phyloP scores from a whole-genome alignment of 2,113 vertebrate species.

The Machaerirhynchus nigripectus region DNA sequence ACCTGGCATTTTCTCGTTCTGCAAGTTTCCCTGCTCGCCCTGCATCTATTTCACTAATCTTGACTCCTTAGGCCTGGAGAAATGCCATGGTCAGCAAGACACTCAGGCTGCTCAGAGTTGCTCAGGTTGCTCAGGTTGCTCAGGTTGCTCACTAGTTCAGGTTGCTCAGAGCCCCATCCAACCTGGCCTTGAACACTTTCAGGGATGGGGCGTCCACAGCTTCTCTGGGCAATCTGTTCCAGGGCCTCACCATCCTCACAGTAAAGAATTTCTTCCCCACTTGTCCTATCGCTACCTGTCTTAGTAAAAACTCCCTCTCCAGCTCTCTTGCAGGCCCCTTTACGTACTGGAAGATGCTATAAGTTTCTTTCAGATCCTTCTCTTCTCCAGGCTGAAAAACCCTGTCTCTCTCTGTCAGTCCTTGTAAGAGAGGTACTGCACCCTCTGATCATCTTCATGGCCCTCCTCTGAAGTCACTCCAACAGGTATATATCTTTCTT shows the following conservation, averaged over 20 bases:
- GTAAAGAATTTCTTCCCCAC: neutral
- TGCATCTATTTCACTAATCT: neutral
- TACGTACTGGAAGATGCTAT: neutral
- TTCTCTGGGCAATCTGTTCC: neutral
- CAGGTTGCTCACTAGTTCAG: neutral
- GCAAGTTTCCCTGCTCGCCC: rapidly evolving
- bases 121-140: neutral
- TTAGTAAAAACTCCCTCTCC: neutral
- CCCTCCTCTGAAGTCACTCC: neutral
- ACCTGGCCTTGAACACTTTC: neutral
- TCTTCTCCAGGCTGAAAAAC: neutral
- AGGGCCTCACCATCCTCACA: neutral
- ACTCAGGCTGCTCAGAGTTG: neutral
- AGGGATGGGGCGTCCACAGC: rapidly evolving
- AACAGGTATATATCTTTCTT: neutral
- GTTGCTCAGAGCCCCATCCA: neutral
- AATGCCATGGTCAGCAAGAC: neutral
- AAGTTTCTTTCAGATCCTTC: neutral
- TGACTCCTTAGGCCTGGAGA: neutral
- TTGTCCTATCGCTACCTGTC: neutral
- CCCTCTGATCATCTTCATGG: neutral
- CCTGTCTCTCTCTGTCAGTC: neutral
- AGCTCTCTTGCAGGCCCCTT: neutral
- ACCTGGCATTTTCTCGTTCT: neutral
- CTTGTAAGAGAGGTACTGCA: neutral